These are phyloP conservation scores for Urocynchramus pylzowi DNA, from an alignment of 2,113 vertebrate species.

Conservation along the genomic window DNA sequence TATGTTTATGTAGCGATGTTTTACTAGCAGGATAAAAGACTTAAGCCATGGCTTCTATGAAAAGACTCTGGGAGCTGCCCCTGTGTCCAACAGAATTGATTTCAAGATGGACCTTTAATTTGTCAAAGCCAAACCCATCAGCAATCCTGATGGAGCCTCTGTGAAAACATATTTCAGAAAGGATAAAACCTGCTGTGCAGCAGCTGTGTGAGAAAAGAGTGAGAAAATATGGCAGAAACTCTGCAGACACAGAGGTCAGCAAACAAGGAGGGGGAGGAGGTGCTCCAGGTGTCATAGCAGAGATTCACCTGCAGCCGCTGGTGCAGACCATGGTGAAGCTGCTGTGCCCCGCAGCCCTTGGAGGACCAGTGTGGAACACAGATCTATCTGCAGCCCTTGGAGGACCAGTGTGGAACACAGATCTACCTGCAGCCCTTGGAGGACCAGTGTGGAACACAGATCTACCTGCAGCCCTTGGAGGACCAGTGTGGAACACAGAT, in stretches of 20 bases:
- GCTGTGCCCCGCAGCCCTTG: not conserved
- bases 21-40: not conserved
- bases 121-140: not conserved
- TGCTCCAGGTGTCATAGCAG: not conserved
- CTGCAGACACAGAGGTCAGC: not conserved
- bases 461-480: not conserved
- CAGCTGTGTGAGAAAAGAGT: not conserved
- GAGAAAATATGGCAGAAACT: not conserved
- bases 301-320: not conserved
- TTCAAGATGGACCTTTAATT: not conserved
- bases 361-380: not conserved
- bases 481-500: not conserved
- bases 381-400: not conserved
- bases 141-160: not conserved
- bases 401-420: too few species aligned
- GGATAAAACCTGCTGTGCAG: not conserved
- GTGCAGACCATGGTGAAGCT: not conserved
- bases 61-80: not conserved
- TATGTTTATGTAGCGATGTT: not conserved
- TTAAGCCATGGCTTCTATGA: not conserved
- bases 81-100: not conserved
- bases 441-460: not conserved
- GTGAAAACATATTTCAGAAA: not conserved
- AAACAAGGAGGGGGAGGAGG: not conserved
- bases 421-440: fast-evolving